phyloP scores from a whole-genome alignment of 2,888 invertebrate species.

The Eristalis arbustorum region DNA sequence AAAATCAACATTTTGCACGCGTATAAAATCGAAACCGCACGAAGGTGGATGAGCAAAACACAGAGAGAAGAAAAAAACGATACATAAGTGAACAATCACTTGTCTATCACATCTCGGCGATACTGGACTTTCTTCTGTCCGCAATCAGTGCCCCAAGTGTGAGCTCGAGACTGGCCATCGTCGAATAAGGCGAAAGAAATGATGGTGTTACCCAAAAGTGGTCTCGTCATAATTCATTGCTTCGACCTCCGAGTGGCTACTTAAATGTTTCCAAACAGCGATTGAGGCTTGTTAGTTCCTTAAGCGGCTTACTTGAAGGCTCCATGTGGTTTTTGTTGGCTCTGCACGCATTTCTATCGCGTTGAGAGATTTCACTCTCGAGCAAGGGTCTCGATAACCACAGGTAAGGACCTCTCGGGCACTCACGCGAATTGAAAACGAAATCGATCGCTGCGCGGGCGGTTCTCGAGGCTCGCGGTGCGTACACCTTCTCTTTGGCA shows the following conservation, averaged over 20 bases:
- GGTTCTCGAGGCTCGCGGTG: not conserved
- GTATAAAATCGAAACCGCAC: not conserved
- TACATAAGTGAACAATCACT: not conserved
- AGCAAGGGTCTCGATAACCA: not conserved
- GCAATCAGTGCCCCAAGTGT: slow-evolving; percentile 3
- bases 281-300: not conserved
- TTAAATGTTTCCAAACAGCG: slow-evolving; percentile 29
- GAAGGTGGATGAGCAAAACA: not conserved
- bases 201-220: slow-evolving; percentile 10
- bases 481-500: not conserved
- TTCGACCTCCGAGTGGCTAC: slow-evolving; percentile 5
- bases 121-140: slow-evolving; percentile 22
- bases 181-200: slow-evolving; percentile 17
- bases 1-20: not conserved
- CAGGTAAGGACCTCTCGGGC: not conserved
- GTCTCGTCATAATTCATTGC: slow-evolving; percentile 27
- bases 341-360: not conserved
- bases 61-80: too few relatives aligned
- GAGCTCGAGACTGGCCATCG: slow-evolving; percentile 4
- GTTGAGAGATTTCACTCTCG: not conserved
- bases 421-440: not conserved
- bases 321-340: not conserved
- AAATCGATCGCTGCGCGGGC: not conserved
- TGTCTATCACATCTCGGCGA: not conserved
- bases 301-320: slow-evolving; percentile 1